Evolutionary conservation across 2,888 invertebrate species (phyloP).

Genomic region (Clostera curtula): DNA sequence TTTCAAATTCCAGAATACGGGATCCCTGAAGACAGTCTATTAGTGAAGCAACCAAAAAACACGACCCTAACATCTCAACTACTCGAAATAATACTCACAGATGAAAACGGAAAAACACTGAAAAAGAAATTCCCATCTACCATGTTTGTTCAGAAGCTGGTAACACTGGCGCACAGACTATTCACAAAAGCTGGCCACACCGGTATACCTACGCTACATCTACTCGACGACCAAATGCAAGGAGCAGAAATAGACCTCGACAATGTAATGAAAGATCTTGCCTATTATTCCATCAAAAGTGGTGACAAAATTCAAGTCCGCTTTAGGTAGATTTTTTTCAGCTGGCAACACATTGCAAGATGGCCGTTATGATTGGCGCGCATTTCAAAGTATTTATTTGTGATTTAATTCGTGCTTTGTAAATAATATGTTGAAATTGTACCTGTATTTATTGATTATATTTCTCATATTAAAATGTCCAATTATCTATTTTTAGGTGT

Average conservation of each 20-base stretch:
- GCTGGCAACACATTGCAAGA: conserved; percentile 28
- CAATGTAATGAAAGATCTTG: conserved; percentile 87
- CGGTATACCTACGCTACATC: conserved; percentile 56
- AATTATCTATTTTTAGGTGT: conserved; percentile 53
- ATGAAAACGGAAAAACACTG: conserved; percentile 73
- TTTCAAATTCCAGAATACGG: conserved; percentile 80
- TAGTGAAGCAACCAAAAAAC: conserved; percentile 65
- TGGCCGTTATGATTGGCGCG: conserved; percentile 26
- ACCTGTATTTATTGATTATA: conserved; percentile 60
- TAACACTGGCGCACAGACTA: conserved; percentile 85
- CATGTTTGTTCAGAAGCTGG: conserved; percentile 88
- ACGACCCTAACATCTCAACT: conserved; percentile 81
- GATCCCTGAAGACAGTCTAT: conserved; percentile 84
- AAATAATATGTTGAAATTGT: conserved; percentile 54
- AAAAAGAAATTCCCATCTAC: conserved; percentile 84
- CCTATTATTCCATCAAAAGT: conserved; percentile 88
- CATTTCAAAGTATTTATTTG: conserved; percentile 28
- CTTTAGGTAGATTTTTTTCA: conserved; percentile 59
- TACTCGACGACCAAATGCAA: conserved; percentile 73
- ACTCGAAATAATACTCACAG: conserved; percentile 71
- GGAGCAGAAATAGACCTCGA: conserved; percentile 84
- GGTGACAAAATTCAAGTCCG: conserved; percentile 86
- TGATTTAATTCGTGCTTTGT: conserved; percentile 49
- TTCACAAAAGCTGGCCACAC: conserved; percentile 68
- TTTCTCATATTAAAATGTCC: conserved; percentile 49